A percentile compares a stretch with the other conserved stretches of the same genome.
Conservation (phyloP, 2,797 vertebrate genomes). For the Rhyacichthys aspro region DNA sequence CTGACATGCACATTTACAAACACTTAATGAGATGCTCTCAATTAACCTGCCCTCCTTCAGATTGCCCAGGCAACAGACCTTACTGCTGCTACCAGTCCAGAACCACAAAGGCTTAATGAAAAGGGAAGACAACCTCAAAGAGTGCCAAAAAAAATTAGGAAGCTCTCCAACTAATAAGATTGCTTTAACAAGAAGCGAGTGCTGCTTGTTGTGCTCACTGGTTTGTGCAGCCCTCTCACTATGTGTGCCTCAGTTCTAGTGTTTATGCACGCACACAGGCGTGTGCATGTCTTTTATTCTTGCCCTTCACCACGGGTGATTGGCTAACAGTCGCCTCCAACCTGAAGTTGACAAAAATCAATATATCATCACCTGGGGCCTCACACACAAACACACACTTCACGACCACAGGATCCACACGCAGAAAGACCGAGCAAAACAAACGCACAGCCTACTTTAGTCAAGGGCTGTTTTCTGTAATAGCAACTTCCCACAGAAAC, state of each 20-base stretch:
- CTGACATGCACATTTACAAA: constrained; percentile 53
- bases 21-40: constrained; percentile 63
- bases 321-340: constrained; percentile 76
- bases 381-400: constrained; percentile 33
- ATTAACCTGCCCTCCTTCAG: constrained; percentile 63
- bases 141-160: constrained; percentile 37
- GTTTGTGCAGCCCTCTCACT: constrained; percentile 40
- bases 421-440: constrained; percentile 51
- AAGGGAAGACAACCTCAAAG: constrained; percentile 41
- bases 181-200: constrained; percentile 59
- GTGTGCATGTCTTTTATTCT: constrained; percentile 54
- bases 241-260: neutral
- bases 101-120: constrained; percentile 61
- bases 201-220: constrained; percentile 51
- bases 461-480: constrained; percentile 68
- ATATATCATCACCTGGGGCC: constrained; percentile 76
- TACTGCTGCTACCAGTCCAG: constrained; percentile 54
- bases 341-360: constrained; percentile 78
- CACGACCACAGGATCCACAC: constrained; percentile 33
- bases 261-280: constrained; percentile 16
- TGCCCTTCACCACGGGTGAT: constrained; percentile 77
- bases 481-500: constrained; percentile 64
- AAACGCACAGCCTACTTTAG: constrained; percentile 62
- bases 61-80: constrained; percentile 44
- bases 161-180: constrained; percentile 60